Percentiles rank a stretch among this genome's conserved stretches.
These are phyloP conservation scores for Heliconius ismenius DNA, from an alignment of 2,888 invertebrate species.

Conservation along the genomic window DNA sequence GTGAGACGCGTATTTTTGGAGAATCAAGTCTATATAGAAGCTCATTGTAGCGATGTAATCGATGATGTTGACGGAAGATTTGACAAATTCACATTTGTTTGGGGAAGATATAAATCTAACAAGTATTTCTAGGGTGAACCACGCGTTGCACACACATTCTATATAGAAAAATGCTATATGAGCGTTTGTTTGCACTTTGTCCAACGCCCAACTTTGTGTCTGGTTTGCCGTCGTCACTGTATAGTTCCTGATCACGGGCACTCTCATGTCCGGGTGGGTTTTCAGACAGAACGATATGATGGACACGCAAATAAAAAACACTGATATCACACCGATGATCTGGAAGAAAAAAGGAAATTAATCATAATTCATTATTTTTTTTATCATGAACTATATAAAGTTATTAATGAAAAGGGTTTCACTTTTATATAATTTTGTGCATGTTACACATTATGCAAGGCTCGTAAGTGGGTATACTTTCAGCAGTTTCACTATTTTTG, in stretches of 20 bases:
- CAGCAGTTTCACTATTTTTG: too few species aligned
- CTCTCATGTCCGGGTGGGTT: conserved; percentile 99
- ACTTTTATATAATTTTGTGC: too few species aligned
- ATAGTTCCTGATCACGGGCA: conserved; percentile 92
- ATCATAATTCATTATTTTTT: too few species aligned
- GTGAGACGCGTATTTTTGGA: conserved; percentile 94
- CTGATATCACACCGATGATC: conserved; percentile 98
- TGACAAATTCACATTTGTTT: conserved; percentile 96
- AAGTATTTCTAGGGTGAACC: conserved; percentile 99
- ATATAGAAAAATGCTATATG: conserved; percentile 99
- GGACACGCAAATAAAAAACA: conserved; percentile 99
- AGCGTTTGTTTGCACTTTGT: conserved; percentile 96
- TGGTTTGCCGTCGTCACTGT: conserved; percentile 89
- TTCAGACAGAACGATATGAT: conserved; percentile 99
- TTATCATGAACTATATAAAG: too few species aligned
- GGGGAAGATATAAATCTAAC: conserved; percentile 96
- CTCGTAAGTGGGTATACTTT: too few species aligned
- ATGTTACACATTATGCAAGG: too few species aligned
- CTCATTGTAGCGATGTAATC: conserved; percentile 99
- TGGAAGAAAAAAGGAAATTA: conserved; percentile 76
- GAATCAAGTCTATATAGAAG: conserved; percentile 96
- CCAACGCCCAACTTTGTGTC: conserved; percentile 90
- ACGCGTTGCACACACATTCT: conserved; percentile 98
- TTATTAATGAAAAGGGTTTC: too few species aligned
- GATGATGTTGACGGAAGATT: conserved; percentile 98